Evolutionary conservation across 2,797 vertebrate genomes (phyloP).

Genomic region (Myotis myotis): DNA sequence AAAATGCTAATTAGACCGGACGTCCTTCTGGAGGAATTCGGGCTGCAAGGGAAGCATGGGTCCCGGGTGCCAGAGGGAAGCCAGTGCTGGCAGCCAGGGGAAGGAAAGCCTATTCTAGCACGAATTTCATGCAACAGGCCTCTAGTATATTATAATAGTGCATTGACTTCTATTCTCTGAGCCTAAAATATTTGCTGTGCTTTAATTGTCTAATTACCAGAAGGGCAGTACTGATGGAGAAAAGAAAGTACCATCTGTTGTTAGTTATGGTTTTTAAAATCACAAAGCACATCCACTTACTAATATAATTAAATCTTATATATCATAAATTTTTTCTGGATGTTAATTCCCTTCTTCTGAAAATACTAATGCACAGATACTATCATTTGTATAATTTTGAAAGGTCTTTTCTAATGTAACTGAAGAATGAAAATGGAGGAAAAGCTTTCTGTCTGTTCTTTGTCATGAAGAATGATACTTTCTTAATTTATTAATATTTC

Average conservation of each 20-base stretch:
- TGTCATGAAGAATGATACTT: not conserved
- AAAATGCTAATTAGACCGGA: too few species aligned
- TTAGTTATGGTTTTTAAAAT: slow-evolving; percentile 65
- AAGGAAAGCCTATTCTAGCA: too few species aligned
- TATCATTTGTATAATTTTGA: slow-evolving; percentile 41
- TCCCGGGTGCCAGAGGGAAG: too few species aligned
- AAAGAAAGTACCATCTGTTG: slow-evolving; percentile 59
- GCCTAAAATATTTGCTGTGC: not conserved
- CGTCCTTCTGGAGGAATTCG: too few species aligned
- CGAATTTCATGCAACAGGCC: too few species aligned
- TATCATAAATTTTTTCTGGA: slow-evolving; percentile 33
- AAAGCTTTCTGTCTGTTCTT: not conserved
- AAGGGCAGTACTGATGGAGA: not conserved
- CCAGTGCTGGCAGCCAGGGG: too few species aligned
- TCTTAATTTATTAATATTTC: slow-evolving; percentile 51
- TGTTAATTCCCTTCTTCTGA: slow-evolving; percentile 42
- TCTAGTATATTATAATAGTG: not conserved
- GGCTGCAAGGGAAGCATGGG: too few species aligned
- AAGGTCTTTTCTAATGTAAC: not conserved
- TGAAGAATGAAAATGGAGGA: not conserved
- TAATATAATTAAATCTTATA: slow-evolving; percentile 53
- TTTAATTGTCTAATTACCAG: not conserved
- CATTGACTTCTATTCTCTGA: not conserved
- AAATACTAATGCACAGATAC: slow-evolving; percentile 21
- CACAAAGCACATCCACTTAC: slow-evolving; percentile 58